A percentile compares a stretch with the other conserved stretches of the same genome.
These are phyloP conservation scores for Subanguina moxae DNA, from an alignment of 1,140 invertebrate species.

Conservation along the genomic window DNA sequence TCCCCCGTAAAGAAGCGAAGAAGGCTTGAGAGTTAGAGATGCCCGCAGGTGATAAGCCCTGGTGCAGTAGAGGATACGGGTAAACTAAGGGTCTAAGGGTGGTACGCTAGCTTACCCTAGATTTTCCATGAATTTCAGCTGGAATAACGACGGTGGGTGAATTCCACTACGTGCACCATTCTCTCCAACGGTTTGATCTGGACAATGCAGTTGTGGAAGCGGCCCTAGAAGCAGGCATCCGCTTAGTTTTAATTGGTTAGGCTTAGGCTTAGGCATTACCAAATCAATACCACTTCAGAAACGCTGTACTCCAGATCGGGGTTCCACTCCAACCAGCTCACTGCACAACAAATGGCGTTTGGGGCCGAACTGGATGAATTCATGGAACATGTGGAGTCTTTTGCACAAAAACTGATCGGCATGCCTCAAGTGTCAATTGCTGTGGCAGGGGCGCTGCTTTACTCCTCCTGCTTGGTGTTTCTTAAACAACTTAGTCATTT, in stretches of 20 bases:
- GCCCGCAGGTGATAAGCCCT: too few species aligned
- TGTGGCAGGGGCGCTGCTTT: conserved; percentile 40
- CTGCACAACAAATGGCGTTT: conserved; percentile 43
- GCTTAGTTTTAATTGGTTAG: conserved; percentile 22
- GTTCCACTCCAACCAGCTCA: conserved; percentile 28
- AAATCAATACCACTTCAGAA: conserved; percentile 8
- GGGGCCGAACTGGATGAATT: conserved; percentile 40
- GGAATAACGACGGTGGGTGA: conserved; percentile 57
- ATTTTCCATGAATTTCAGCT: conserved; percentile 9
- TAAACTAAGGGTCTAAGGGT: too few species aligned
- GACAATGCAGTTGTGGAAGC: conserved; percentile 53
- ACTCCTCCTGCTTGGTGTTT: background rate
- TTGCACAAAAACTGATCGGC: conserved; percentile 1
- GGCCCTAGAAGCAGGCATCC: conserved; percentile 50
- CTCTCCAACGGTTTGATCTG: conserved; percentile 43
- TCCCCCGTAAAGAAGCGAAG: too few species aligned
- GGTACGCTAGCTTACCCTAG: too few species aligned
- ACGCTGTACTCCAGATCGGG: conserved; percentile 42
- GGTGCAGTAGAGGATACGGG: too few species aligned
- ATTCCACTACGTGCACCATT: conserved; percentile 58
- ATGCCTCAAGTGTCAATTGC: conserved; percentile 33
- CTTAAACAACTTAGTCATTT: background rate
- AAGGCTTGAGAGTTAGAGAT: too few species aligned
- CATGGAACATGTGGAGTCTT: conserved; percentile 28
- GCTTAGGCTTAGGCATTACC: too few species aligned